Base-by-base conservation (phyloP, 2,888 invertebrate species). In the Xanthorhoe spadicearia region DNA sequence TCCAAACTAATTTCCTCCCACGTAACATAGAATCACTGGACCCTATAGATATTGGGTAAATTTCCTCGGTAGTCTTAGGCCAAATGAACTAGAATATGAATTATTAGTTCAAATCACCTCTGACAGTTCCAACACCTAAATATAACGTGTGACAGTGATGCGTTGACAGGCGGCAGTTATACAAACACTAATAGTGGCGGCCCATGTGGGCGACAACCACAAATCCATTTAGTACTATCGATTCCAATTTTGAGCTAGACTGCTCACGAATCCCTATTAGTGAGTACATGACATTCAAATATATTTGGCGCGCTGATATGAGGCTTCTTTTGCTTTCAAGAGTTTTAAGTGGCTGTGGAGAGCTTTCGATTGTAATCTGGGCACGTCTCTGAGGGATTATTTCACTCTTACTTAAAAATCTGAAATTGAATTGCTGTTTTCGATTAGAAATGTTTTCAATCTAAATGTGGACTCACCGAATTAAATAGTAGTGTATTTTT, bases 201-300 rank as follows among this genome's bases (percentile, higher is more conserved):
- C 38, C 32, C 38, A 54, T 55, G 68, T 65, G 65, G 62, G 57
- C 51, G 50, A 52, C 43, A 51, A 52, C 49, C 66, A 58, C 66
- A 53, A 68, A 73, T 69, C 66, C 66, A 71, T 69, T 73, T 68
- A 73, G 60, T 38, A 48, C 17, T 60, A 71, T 71, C 64, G 67
- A 73, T 69, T 68, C 52, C 48, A 58, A 58, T 67, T 69, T 70
- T 35, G 54, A 62, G 64, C 61, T 67, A 67, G 70, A 69, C 68
- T 55, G 57, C 53, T 57, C 56, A 59, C 48, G 60, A 66, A 72
- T 68, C 70, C 66, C 8, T 70, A 70, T 64, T 69, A 69, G 58
- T 61, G 56, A 46, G 51, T 15, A 50, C 15, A 50, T 28, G 4
- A n/a, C 15, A 17, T 54, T 35, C 23, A 23, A 55, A 28, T 58